phyloP scores from a whole-genome alignment of 2,888 invertebrate species.

The Scaptomyza flava region DNA sequence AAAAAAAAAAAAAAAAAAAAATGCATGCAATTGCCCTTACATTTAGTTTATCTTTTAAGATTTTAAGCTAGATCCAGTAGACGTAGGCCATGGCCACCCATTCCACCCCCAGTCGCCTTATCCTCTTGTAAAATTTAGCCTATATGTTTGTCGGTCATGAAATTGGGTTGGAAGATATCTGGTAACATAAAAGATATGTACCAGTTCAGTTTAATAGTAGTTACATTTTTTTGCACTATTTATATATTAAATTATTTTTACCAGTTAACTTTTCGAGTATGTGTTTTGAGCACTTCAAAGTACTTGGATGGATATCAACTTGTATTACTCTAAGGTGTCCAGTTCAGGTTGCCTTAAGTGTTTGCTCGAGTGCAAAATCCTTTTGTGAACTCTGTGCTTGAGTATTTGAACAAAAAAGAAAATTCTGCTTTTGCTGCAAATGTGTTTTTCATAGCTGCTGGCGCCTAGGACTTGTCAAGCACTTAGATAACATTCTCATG shows the following conservation, averaged over 20 bases:
- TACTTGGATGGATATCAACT: constrained; percentile 17
- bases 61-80: no score
- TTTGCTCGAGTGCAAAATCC: constrained; percentile 31
- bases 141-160: no score
- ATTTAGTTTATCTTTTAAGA: no score
- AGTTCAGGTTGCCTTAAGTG: constrained; percentile 44
- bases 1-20: no score
- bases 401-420: constrained; percentile 36
- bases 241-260: not conserved
- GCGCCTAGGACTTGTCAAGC: constrained; percentile 29
- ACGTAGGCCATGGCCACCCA: no score
- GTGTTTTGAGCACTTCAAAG: constrained; percentile 2
- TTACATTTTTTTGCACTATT: not conserved
- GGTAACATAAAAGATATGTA: no score
- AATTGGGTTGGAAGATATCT: no score
- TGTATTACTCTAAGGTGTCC: constrained; percentile 46
- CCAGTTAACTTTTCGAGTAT: constrained; percentile 1
- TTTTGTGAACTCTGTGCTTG: constrained; percentile 36
- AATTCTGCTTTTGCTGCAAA: constrained; percentile 22
- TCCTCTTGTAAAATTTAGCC: no score
- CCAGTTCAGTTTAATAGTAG: no score
- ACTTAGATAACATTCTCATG: constrained; percentile 33
- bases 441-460: constrained; percentile 30
- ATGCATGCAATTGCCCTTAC: no score
- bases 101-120: no score